A percentile compares a stretch with the other conserved stretches of the same genome.
Conservation (phyloP, 2,888 invertebrate species). For the Bugulina stolonifera region DNA sequence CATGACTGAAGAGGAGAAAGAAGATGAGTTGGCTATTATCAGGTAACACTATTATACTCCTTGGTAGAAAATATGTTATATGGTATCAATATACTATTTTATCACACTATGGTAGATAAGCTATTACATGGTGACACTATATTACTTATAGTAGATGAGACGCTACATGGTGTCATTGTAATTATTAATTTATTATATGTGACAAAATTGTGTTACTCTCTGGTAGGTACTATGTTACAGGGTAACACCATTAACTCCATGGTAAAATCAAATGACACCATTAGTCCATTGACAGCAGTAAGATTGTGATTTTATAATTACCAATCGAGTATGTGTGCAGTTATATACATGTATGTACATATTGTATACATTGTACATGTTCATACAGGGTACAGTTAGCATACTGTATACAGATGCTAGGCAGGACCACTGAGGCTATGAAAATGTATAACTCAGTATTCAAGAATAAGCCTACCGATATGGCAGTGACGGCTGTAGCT, state of each 20-base stretch:
- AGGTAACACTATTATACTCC: slow-evolving; percentile 55
- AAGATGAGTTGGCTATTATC: slow-evolving; percentile 83
- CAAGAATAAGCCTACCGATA: slow-evolving; percentile 82
- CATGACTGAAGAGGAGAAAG: slow-evolving; percentile 83
- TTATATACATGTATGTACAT: neutral
- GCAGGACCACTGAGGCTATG: slow-evolving; percentile 78
- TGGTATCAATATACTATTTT: neutral
- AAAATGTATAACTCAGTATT: slow-evolving; percentile 74
- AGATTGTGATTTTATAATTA: no score
- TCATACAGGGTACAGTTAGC: slow-evolving; percentile 73
- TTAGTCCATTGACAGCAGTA: no score
- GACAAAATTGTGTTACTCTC: no score
- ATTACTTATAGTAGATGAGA: no score
- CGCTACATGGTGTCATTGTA: no score
- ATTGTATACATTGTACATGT: neutral
- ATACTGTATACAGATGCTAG: slow-evolving; percentile 79
- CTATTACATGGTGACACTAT: neutral
- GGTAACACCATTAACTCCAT: no score
- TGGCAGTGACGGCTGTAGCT: slow-evolving; percentile 81
- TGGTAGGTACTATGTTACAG: no score
- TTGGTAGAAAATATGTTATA: neutral
- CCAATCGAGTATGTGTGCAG: no score
- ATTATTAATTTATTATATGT: no score
- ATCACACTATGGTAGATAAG: neutral
- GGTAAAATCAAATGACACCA: no score